These are phyloP conservation scores for Plecturocebus donacophilus DNA, from an alignment of 2,113 vertebrate genomes.

Conservation along the genomic window DNA sequence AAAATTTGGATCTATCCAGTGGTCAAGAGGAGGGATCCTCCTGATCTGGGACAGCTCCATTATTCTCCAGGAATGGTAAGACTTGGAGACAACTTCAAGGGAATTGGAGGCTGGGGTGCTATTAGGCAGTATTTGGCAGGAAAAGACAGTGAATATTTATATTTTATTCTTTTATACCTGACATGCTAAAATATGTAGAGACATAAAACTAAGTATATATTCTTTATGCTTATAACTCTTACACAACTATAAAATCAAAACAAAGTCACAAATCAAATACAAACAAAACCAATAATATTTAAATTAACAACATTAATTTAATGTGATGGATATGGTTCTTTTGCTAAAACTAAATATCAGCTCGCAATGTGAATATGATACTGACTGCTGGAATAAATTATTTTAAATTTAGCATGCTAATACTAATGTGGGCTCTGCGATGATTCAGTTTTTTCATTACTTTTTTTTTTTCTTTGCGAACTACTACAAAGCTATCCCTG, in stretches of 20 bases:
- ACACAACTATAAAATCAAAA: slow-evolving; percentile 51
- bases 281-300: slow-evolving; percentile 57
- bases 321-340: slow-evolving; percentile 45
- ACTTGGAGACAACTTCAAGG: neutral
- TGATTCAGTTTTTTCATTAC: slow-evolving; percentile 51
- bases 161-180: neutral
- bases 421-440: neutral
- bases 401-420: slow-evolving; percentile 18
- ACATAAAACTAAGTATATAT: slow-evolving; percentile 39
- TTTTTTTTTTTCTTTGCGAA: neutral
- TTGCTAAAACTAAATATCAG: slow-evolving; percentile 53
- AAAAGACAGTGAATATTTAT: neutral
- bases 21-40: neutral
- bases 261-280: slow-evolving; percentile 50
- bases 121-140: neutral
- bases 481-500: neutral
- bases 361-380: neutral
- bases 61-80: neutral
- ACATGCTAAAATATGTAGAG: slow-evolving; percentile 1
- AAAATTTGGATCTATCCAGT: neutral
- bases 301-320: slow-evolving; percentile 62
- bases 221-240: slow-evolving; percentile 32
- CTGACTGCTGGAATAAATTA: slow-evolving; percentile 10
- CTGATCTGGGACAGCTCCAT: neutral
- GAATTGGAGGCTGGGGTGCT: neutral